phyloP scores from a whole-genome alignment of 1,140 invertebrate genomes.

The Drosophila rufa region DNA sequence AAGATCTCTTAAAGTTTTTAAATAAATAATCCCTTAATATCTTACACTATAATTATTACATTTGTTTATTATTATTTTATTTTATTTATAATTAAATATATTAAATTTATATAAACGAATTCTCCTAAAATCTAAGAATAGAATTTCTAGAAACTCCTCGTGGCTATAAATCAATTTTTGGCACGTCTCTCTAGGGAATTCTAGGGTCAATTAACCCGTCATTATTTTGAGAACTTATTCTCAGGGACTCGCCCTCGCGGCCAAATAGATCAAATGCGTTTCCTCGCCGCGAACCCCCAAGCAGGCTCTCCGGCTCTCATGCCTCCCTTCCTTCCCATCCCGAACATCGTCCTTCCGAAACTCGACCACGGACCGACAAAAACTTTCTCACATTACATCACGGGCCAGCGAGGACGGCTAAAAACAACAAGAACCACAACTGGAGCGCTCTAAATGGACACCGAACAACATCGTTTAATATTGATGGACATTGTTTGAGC shows the following conservation, averaged over 20 bases:
- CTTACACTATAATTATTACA: no score
- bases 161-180: slow-evolving; percentile 16
- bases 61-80: no score
- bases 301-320: not conserved
- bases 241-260: slow-evolving; percentile 16
- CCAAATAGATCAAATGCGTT: slow-evolving; percentile 66
- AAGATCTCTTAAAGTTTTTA: not conserved
- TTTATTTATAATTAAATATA: no score
- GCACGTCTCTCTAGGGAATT: slow-evolving; percentile 9
- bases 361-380: slow-evolving; percentile 29
- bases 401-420: slow-evolving; percentile 47
- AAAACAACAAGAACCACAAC: slow-evolving; percentile 38
- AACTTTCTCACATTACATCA: slow-evolving; percentile 82
- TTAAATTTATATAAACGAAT: no score
- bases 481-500: slow-evolving; percentile 77
- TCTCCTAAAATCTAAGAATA: not conserved
- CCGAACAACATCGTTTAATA: slow-evolving; percentile 77
- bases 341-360: slow-evolving; percentile 21
- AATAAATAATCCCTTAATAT: not conserved
- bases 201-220: slow-evolving; percentile 25
- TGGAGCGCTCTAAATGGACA: slow-evolving; percentile 66
- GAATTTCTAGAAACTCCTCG: no score
- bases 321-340: not conserved
- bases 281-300: slow-evolving; percentile 16
- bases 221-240: slow-evolving; percentile 29